phyloP scores from a whole-genome alignment of 2,888 invertebrate species.

The Cylindroiulus punctatus region DNA sequence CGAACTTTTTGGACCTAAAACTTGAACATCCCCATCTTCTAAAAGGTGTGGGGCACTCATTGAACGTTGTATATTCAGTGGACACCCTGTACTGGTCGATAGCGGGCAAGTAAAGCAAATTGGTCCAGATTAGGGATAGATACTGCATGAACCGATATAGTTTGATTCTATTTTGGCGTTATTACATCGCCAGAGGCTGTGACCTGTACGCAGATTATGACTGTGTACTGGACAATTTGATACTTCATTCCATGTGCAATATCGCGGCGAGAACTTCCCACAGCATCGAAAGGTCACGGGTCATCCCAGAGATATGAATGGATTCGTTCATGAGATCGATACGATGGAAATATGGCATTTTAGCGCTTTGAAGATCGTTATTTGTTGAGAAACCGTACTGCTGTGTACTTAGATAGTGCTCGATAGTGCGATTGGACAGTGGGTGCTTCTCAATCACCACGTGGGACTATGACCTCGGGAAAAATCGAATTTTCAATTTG shows the following conservation, averaged over 20 bases:
- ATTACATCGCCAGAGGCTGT: neutral
- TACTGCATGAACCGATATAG: neutral
- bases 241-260: neutral
- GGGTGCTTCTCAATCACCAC: neutral
- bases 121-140: no score
- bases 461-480: neutral
- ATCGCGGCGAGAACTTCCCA: neutral
- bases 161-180: neutral
- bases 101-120: no score
- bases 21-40: no score
- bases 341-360: neutral
- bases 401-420: neutral
- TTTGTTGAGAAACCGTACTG: neutral
- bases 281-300: neutral
- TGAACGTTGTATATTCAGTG: no score
- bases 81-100: no score
- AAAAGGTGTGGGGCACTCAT: no score
- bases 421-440: neutral
- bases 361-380: neutral
- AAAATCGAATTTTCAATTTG: constrained; percentile 36
- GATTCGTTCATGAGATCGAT: neutral
- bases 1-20: no score
- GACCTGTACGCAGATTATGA: neutral
- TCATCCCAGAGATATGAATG: neutral
- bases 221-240: neutral